phyloP scores from a whole-genome alignment of 2,797 vertebrate species.

The Rallus crepitans region DNA sequence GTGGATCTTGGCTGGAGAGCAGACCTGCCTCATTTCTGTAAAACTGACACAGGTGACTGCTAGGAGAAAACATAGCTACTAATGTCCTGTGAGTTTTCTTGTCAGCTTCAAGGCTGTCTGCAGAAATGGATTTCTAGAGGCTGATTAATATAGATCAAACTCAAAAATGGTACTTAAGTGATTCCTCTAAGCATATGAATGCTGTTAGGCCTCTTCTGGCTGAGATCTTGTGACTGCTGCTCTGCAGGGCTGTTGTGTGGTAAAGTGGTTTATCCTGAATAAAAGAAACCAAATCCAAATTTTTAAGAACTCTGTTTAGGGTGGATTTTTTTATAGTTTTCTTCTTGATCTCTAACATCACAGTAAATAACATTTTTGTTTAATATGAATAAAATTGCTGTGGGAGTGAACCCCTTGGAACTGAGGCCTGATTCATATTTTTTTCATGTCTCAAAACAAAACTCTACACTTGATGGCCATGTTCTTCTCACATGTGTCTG shows the following conservation, averaged over 20 bases:
- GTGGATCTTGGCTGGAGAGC: not conserved
- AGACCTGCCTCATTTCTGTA: fast-evolving
- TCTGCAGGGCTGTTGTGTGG: fast-evolving
- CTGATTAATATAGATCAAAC: not conserved
- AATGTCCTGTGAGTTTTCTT: too few species aligned
- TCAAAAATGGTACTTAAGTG: not conserved
- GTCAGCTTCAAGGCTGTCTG: not conserved
- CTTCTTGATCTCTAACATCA: not conserved
- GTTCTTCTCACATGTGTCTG: fast-evolving
- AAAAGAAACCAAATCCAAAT: not conserved
- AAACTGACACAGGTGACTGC: not conserved
- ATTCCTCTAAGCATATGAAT: fast-evolving
- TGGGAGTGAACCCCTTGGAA: not conserved
- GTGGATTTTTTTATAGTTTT: too few species aligned
- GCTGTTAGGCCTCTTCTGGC: not conserved
- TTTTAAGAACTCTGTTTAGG: not conserved
- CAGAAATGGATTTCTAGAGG: not conserved
- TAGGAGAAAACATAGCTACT: not conserved
- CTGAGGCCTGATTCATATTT: not conserved
- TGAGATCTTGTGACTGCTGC: not conserved
- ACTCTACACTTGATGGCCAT: fast-evolving
- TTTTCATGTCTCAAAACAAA: not conserved
- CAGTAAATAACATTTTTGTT: not conserved
- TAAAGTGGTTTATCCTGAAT: not conserved
- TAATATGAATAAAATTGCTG: not conserved